Conservation (phyloP, 2,888 invertebrate species). For the Saturnia japonica region DNA sequence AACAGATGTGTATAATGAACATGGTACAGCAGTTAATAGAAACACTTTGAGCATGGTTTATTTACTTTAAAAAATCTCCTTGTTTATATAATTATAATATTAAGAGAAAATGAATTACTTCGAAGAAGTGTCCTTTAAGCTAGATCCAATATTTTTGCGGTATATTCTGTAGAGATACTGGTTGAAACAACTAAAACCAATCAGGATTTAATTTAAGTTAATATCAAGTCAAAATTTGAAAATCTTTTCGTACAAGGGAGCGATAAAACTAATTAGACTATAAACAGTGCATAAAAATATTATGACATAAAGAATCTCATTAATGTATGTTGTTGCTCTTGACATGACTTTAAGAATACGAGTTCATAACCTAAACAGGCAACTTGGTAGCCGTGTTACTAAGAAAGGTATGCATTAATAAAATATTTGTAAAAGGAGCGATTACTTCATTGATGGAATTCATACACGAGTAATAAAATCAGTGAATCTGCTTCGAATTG, state of each 20-base stretch:
- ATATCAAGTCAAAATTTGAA: no score
- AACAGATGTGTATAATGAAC: no score
- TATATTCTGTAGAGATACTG: not conserved
- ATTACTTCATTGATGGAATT: not conserved
- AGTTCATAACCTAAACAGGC: constrained; percentile 31
- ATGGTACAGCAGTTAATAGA: no score
- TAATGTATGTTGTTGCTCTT: constrained; percentile 26
- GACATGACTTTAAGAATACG: constrained; percentile 32
- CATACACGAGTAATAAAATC: not conserved
- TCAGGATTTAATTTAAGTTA: not conserved
- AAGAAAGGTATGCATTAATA: not conserved
- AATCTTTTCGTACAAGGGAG: no score
- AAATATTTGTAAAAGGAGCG: not conserved
- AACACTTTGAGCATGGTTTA: no score
- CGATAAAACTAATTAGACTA: not conserved
- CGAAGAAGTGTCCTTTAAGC: no score
- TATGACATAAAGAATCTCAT: not conserved
- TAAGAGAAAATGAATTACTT: no score
- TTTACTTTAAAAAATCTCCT: no score
- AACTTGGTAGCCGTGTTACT: constrained; percentile 24
- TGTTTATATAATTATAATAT: no score
- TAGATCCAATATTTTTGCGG: no score
- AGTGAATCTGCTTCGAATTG: not conserved
- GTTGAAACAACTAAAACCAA: not conserved
- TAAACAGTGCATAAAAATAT: not conserved